Base-by-base conservation (phyloP, 2,113 vertebrate genomes). In the Talpa occidentalis region DNA sequence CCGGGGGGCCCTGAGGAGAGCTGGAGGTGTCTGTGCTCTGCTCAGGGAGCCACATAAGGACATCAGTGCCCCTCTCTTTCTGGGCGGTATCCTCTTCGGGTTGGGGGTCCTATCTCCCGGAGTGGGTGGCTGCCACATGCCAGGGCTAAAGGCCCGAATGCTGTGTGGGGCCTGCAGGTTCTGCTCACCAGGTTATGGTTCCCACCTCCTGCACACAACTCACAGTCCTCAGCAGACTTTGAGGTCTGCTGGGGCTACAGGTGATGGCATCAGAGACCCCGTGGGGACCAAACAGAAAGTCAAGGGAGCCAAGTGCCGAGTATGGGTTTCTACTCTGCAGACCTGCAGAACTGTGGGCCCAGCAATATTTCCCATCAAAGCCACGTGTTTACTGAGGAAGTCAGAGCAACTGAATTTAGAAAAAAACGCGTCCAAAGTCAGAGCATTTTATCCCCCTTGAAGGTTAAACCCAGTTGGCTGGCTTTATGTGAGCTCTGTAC, bases 371-470 rank as follows among this genome's bases (percentile, higher is more conserved):
- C 24, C 22, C 42, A 40, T 66, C 66, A 40, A 44, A 62, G 44
- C 59, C 85, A 70, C n/a, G 2, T 52, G 79, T 87, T 88, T 49
- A 59, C 47, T 0, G 1, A 86, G 69, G 70, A 92, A 93, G 69
- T 92, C 73, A 66, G 74, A 87, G 67, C 83, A 77, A 93, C n/a
- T 83, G 89, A 82, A 80, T 76, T 94, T 64, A 44, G 82, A 72
- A 60, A 60, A 90, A 91, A 82, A 35, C 0, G 15, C 93, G 47
- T 83, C 49, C 37, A 32, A 24, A 47, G 40, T 82, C 66, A 84
- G 89, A 81, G 54, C 32, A 40, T 0, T 54, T 87, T 37, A 56
- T 94, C 30, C 40, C 32, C 22, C 54, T 87, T 24, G 66, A 84
- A 95, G 95, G 91, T 62, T 89, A 81, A 83, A 67, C 73, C 67